Evolutionary conservation across 2,797 vertebrate genomes (phyloP).

Genomic region (Octomys mimax): DNA sequence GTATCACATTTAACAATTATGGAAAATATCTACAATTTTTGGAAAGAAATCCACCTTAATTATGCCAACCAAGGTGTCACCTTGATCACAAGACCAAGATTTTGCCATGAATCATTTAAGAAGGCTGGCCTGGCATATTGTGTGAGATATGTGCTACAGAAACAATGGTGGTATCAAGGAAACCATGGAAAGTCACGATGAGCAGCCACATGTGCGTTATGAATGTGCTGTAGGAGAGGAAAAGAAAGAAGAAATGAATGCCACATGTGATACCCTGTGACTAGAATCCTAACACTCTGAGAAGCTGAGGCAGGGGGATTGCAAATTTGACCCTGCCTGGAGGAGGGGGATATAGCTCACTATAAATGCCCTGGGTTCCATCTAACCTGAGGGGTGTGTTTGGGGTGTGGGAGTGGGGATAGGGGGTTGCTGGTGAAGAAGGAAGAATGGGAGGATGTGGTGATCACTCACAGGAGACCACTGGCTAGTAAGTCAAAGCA

Average conservation of each 20-base stretch:
- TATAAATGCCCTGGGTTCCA: neutral
- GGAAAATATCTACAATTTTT: neutral
- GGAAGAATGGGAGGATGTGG: neutral
- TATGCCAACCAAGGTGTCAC: neutral
- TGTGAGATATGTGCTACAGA: neutral
- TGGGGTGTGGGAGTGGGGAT: neutral
- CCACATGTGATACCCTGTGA: neutral
- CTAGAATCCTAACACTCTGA: neutral
- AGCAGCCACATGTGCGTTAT: neutral
- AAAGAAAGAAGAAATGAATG: neutral
- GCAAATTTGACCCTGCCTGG: neutral
- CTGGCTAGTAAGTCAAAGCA: neutral
- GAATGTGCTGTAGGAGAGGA: neutral
- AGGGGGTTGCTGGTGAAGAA: neutral
- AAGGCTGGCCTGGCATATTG: neutral
- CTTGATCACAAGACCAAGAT: neutral
- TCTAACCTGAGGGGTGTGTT: neutral
- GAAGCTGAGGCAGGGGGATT: neutral
- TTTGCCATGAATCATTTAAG: neutral
- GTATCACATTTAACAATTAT: neutral
- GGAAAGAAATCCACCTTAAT: constrained; percentile 18
- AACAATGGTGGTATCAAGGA: neutral
- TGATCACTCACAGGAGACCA: neutral
- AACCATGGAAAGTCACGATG: neutral
- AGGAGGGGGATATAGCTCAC: neutral